These are phyloP conservation scores for Sinodicranocentrus sp. DNA, from an alignment of 2,888 invertebrate genomes.

Conservation along the genomic window DNA sequence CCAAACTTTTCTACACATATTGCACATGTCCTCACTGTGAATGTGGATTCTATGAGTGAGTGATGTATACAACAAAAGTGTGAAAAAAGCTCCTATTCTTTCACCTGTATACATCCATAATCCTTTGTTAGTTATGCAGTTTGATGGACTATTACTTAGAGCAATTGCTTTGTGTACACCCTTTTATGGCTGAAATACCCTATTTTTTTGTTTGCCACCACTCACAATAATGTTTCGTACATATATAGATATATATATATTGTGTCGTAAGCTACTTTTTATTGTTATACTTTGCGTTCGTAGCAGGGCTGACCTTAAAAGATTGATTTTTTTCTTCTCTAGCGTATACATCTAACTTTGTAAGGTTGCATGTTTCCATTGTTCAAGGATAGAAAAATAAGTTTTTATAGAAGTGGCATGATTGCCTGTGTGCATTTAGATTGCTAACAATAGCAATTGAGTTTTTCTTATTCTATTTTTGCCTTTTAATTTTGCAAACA, in stretches of 20 bases:
- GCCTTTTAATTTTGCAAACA: background rate
- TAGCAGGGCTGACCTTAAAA: slow-evolving; percentile 50
- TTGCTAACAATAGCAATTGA: background rate
- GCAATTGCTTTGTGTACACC: slow-evolving; percentile 51
- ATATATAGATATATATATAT: background rate
- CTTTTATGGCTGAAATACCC: slow-evolving; percentile 11
- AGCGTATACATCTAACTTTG: slow-evolving; percentile 12
- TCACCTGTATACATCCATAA: slow-evolving; percentile 49
- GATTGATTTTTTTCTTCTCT: slow-evolving; percentile 55
- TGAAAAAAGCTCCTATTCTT: slow-evolving; percentile 52
- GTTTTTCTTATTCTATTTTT: background rate
- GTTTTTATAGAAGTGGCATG: background rate
- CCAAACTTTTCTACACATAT: too few species aligned
- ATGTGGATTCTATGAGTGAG: too few species aligned
- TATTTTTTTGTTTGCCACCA: background rate
- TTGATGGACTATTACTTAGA: slow-evolving; percentile 56
- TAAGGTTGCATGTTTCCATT: slow-evolving; percentile 38
- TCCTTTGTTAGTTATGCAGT: slow-evolving; percentile 48
- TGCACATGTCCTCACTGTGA: too few species aligned
- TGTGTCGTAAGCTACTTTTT: too few species aligned
- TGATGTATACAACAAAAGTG: slow-evolving; percentile 41
- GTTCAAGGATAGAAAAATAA: background rate
- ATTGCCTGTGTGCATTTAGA: background rate
- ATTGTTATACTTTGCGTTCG: slow-evolving; percentile 4
- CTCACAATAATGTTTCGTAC: background rate